A percentile compares a stretch with the other conserved stretches of the same genome.
Evolutionary conservation across 2,113 vertebrate genomes (phyloP).

Genomic region (Acinonyx jubatus): DNA sequence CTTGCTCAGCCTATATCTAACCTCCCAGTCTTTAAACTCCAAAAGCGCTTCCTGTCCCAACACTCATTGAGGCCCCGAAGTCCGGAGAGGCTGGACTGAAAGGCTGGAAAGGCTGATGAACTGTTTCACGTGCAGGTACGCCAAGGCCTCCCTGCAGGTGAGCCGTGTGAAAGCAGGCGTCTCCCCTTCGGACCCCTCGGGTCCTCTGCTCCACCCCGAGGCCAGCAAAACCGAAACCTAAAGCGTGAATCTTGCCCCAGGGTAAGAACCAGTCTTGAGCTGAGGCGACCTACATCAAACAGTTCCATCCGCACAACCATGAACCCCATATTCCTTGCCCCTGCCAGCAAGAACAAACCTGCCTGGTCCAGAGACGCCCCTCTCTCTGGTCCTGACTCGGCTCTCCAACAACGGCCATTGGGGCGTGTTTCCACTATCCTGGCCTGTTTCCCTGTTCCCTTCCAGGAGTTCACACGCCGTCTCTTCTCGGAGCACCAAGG

Average conservation of each 20-base stretch:
- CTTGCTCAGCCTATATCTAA: not conserved
- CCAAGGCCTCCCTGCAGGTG: rapidly evolving
- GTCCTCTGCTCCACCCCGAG: rapidly evolving
- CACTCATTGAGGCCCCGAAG: rapidly evolving
- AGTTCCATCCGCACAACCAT: rapidly evolving
- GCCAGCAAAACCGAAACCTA: rapidly evolving
- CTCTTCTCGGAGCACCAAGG: not conserved
- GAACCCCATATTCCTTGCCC: rapidly evolving
- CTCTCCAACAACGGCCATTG: rapidly evolving
- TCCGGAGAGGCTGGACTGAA: rapidly evolving
- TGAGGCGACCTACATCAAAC: rapidly evolving
- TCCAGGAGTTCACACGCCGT: rapidly evolving
- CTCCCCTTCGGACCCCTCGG: rapidly evolving
- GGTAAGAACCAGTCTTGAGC: rapidly evolving
- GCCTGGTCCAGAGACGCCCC: rapidly evolving
- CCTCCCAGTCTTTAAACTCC: not conserved
- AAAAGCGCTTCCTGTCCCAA: not conserved
- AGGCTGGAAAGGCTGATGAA: rapidly evolving
- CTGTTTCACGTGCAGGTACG: rapidly evolving
- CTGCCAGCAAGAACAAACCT: rapidly evolving
- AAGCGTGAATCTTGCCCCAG: too few relatives aligned
- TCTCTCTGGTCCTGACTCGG: rapidly evolving
- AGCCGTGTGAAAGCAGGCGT: rapidly evolving
- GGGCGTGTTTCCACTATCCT: rapidly evolving
- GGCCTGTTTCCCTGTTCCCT: not conserved